Evolutionary conservation across 1,140 invertebrate genomes (phyloP).

Genomic region (Drosophila lacertosa): DNA sequence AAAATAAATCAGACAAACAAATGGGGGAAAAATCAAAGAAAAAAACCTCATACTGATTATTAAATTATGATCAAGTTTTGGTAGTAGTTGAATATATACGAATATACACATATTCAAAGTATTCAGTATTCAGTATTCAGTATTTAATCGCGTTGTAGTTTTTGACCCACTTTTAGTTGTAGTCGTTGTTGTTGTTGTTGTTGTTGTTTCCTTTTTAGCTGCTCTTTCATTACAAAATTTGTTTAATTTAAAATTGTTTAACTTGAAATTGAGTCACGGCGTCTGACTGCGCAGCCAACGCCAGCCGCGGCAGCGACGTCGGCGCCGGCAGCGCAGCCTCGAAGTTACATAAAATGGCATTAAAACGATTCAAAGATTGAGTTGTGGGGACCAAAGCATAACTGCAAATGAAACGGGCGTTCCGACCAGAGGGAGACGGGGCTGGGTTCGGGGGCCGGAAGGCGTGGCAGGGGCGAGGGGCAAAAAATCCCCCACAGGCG

Average conservation of each 20-base stretch:
- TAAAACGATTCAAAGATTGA: constrained; percentile 72
- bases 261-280: constrained; percentile 77
- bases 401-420: constrained; percentile 18
- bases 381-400: constrained; percentile 46
- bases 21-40: constrained; percentile 1
- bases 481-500: not conserved
- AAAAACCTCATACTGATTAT: constrained; percentile 42
- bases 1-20: constrained; percentile 7
- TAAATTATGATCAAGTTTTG: constrained; percentile 64
- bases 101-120: not conserved
- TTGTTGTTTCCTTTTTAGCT: constrained; percentile 43
- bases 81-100: constrained; percentile 27
- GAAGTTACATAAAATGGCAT: constrained; percentile 81
- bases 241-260: constrained; percentile 79
- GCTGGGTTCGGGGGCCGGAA: not conserved
- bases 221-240: constrained; percentile 78
- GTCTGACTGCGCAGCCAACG: constrained; percentile 21
- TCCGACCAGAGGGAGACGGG: not conserved
- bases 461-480: not conserved
- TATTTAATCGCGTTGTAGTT: constrained; percentile 63
- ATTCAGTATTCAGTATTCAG: constrained; percentile 28
- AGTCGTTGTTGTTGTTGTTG: constrained; percentile 17
- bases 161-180: constrained; percentile 64
- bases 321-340: constrained; percentile 49
- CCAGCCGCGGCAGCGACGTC: not conserved